phyloP scores from a whole-genome alignment of 2,797 vertebrate species.

The Molossus alvarezi region DNA sequence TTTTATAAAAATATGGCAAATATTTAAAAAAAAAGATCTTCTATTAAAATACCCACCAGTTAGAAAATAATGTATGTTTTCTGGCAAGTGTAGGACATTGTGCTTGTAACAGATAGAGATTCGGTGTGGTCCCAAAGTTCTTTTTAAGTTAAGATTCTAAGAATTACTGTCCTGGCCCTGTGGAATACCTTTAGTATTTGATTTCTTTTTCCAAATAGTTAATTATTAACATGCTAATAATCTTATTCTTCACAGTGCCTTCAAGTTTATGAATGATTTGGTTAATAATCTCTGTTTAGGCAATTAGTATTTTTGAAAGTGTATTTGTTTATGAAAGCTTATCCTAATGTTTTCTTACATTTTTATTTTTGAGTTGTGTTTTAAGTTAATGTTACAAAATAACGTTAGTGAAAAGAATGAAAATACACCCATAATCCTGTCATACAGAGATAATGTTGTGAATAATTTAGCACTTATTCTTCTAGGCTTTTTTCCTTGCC shows the following conservation, averaged over 20 bases:
- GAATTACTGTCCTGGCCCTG: neutral
- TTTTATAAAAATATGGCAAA: constrained; percentile 45
- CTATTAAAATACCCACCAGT: neutral
- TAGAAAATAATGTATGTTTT: constrained; percentile 47
- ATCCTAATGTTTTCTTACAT: neutral
- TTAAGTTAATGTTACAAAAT: constrained; percentile 48
- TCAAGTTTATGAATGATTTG: constrained; percentile 43
- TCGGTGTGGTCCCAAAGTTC: neutral
- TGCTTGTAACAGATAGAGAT: neutral
- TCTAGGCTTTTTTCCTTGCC: neutral
- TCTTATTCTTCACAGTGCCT: neutral
- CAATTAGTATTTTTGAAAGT: constrained; percentile 37
- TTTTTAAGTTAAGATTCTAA: constrained; percentile 46
- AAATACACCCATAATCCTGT: neutral
- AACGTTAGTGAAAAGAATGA: constrained; percentile 42
- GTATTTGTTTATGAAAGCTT: neutral
- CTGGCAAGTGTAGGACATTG: neutral
- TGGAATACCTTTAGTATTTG: constrained; percentile 57
- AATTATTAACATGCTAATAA: constrained; percentile 4
- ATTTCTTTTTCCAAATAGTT: constrained; percentile 59
- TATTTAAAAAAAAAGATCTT: neutral
- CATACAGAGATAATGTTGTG: neutral
- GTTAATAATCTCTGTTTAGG: constrained; percentile 24
- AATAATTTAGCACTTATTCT: neutral
- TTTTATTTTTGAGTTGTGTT: constrained; percentile 34